Conservation (phyloP, 2,113 vertebrate species). For the Myotis brandtii region DNA sequence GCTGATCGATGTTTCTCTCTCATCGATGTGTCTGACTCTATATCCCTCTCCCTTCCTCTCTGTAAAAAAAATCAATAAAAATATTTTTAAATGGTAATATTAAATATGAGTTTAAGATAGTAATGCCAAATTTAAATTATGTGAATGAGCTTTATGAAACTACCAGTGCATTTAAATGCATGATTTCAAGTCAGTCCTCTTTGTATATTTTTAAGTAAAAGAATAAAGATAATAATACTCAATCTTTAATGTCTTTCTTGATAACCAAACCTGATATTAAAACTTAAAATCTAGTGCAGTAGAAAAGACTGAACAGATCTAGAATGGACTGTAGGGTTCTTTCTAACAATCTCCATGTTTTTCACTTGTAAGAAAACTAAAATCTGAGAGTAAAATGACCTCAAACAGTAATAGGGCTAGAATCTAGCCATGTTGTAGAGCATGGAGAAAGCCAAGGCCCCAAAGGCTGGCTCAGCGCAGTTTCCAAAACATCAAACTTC, state of each 20-base stretch:
- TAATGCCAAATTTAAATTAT: constrained; percentile 23
- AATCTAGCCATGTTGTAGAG: background rate
- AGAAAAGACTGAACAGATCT: background rate
- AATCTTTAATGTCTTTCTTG: background rate
- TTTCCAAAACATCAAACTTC: background rate
- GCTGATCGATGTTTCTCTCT: too few relatives aligned
- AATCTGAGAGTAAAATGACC: background rate
- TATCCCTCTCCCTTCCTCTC: too few relatives aligned
- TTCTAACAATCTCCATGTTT: background rate
- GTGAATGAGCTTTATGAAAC: background rate
- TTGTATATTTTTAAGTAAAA: constrained; percentile 15
- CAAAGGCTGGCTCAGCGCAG: background rate
- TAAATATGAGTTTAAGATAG: background rate
- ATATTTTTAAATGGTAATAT: background rate
- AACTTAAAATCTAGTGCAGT: background rate
- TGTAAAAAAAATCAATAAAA: too few relatives aligned
- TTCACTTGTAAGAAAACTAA: background rate
- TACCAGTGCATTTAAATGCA: background rate
- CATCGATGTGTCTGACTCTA: too few relatives aligned
- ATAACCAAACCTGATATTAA: background rate
- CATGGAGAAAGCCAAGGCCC: background rate
- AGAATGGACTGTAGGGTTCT: background rate
- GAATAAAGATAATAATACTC: background rate
- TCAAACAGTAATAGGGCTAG: background rate
- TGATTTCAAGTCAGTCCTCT: background rate